Evolutionary conservation across 2,888 invertebrate species (phyloP).

Genomic region (Argyra leucocephala): DNA sequence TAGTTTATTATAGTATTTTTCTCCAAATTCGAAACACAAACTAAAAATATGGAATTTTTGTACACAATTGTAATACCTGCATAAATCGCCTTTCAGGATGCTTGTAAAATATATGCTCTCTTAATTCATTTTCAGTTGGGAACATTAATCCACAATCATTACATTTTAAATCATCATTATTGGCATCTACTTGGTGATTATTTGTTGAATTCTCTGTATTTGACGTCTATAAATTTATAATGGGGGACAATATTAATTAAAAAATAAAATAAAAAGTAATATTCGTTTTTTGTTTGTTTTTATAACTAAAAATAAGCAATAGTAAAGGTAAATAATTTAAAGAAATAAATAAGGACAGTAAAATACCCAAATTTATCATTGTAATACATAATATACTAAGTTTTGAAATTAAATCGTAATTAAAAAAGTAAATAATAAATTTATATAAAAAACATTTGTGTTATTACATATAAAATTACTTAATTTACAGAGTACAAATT

Average conservation of each 20-base stretch:
- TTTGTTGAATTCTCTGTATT: conserved; percentile 14
- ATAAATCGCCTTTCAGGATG: conserved; percentile 28
- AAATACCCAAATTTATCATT: not conserved
- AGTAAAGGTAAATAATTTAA: too few species aligned
- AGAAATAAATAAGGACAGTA: too few species aligned
- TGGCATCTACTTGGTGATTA: conserved; percentile 22
- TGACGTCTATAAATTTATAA: conserved; percentile 8
- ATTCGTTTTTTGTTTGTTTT: not conserved
- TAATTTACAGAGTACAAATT: too few species aligned
- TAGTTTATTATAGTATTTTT: not conserved
- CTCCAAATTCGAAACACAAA: not conserved
- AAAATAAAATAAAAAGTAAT: not conserved
- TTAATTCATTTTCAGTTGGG: conserved; percentile 26
- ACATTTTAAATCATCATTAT: conserved; percentile 26
- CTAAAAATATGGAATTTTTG: conserved; percentile 13
- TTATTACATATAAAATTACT: too few species aligned
- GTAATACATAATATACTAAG: not conserved
- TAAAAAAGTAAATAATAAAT: too few species aligned
- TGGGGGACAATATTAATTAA: not conserved
- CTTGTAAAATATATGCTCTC: conserved; percentile 28
- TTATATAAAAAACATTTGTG: too few species aligned
- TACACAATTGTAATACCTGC: conserved; percentile 24
- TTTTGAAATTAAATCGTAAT: not conserved
- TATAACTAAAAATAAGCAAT: too few species aligned
- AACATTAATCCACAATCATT: conserved; percentile 27